Percentiles rank a stretch among this genome's conserved stretches.
Conservation (phyloP, 2,797 vertebrate genomes). For the Arnoldichthys spilopterus region DNA sequence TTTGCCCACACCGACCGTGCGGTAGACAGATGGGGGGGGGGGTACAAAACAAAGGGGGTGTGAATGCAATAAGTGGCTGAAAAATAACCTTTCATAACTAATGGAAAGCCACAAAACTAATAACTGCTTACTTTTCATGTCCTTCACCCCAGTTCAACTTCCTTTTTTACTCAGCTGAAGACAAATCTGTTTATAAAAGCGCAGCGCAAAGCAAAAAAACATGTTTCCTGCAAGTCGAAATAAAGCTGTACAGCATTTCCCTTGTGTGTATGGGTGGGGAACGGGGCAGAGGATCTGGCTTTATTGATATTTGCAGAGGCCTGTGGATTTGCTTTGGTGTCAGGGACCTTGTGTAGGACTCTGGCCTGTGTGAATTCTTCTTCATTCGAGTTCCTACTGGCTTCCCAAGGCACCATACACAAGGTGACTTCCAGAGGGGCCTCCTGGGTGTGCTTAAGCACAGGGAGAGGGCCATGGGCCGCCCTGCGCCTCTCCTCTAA, state of each 20-base stretch:
- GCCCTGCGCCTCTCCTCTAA: constrained; percentile 71
- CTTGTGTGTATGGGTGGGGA: constrained; percentile 3
- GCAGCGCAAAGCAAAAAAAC: constrained; percentile 33
- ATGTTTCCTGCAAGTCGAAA: constrained; percentile 78
- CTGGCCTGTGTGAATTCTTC: constrained; percentile 82
- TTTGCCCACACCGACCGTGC: constrained; percentile 77
- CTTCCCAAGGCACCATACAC: constrained; percentile 82
- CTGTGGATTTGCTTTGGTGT: constrained; percentile 88
- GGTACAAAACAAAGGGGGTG: constrained; percentile 78
- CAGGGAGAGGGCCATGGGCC: constrained; percentile 77
- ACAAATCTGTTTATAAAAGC: constrained; percentile 36
- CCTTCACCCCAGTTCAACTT: constrained; percentile 37
- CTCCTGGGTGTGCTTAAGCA: constrained; percentile 73
- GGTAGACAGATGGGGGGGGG: constrained; percentile 80
- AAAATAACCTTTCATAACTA: constrained; percentile 85
- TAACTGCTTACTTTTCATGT: constrained; percentile 36
- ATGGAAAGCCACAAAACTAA: constrained; percentile 36
- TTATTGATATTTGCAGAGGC: constrained; percentile 84
- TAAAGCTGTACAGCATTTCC: constrained; percentile 68
- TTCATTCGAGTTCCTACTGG: constrained; percentile 87
- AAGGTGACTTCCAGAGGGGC: constrained; percentile 83
- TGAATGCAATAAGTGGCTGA: constrained; percentile 80
- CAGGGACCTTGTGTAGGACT: constrained; percentile 81
- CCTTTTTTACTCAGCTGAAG: constrained; percentile 31
- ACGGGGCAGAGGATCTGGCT: not conserved